A percentile compares a stretch with the other conserved stretches of the same genome.
Conservation (phyloP, 2,888 invertebrate genomes). For the Cantharis flavilabris region DNA sequence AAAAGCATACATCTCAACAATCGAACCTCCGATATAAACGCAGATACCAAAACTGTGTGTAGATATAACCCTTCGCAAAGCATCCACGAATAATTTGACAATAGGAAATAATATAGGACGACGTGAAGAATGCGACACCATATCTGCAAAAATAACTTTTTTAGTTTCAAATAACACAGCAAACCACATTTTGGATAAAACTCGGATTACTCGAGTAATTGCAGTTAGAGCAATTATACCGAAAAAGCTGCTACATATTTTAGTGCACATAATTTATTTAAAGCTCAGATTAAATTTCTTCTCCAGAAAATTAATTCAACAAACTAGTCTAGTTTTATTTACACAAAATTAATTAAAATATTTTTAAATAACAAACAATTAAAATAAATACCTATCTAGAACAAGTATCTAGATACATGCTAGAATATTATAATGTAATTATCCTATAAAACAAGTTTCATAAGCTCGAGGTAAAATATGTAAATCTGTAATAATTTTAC, state of each 20-base stretch:
- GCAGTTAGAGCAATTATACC: not conserved
- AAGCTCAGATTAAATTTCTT: not conserved
- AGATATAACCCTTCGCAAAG: conserved; percentile 92
- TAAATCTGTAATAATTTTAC: not conserved
- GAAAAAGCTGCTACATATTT: not conserved
- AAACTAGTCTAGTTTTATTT: not conserved
- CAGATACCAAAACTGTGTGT: conserved; percentile 89
- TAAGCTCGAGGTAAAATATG: not conserved
- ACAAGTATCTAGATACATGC: no score
- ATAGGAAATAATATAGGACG: conserved; percentile 82
- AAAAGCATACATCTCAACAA: conserved; percentile 81
- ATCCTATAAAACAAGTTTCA: not conserved
- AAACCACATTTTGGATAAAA: not conserved
- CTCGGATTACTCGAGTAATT: not conserved
- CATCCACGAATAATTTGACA: conserved; percentile 97
- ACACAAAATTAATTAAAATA: not conserved
- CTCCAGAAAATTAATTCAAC: not conserved
- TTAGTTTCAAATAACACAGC: not conserved
- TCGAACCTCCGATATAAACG: conserved; percentile 87
- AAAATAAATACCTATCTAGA: no score
- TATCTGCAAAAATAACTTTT: conserved; percentile 58
- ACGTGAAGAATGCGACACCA: conserved; percentile 85
- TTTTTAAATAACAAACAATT: no score
- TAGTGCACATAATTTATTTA: not conserved
- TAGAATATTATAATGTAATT: no score